Conservation (phyloP, 2,113 vertebrate species). For the Electrona antarctica region DNA sequence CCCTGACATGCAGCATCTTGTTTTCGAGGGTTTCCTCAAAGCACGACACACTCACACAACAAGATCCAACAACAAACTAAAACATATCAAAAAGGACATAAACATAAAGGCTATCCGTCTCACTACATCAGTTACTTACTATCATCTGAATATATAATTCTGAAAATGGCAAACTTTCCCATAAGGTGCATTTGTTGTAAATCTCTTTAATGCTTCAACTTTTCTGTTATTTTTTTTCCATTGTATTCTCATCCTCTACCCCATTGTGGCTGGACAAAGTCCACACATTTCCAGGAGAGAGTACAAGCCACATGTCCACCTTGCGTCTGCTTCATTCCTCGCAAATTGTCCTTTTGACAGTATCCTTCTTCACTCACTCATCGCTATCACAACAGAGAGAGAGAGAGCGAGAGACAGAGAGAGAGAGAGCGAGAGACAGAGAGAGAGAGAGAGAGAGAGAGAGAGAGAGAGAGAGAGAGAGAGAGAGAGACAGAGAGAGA, state of each 20-base stretch:
- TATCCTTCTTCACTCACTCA: conserved; percentile 70
- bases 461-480: background rate
- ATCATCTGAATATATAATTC: too few species aligned
- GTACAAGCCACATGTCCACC: conserved; percentile 38
- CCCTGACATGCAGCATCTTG: too few species aligned
- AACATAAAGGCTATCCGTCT: too few species aligned
- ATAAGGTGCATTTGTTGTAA: conserved; percentile 4
- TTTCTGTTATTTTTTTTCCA: background rate
- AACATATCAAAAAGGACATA: too few species aligned
- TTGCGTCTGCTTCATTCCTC: conserved; percentile 34
- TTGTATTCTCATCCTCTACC: background rate
- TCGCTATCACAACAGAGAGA: conserved; percentile 62
- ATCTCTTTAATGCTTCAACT: background rate
- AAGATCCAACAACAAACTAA: too few species aligned
- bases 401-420: conserved; percentile 51
- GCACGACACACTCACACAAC: too few species aligned
- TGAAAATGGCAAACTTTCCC: too few species aligned
- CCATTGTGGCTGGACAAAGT: background rate
- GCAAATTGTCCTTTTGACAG: conserved; percentile 77
- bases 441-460: conserved; percentile 38
- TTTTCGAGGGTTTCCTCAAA: too few species aligned
- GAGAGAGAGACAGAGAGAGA: conserved; percentile 15
- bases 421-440: conserved; percentile 40
- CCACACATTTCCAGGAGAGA: conserved; percentile 34
- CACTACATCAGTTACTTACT: too few species aligned